Evolutionary conservation across 2,113 vertebrate species (phyloP), one percentile per base, ranked within the genome.

Genomic region (Bujurquina vittata): DNA sequence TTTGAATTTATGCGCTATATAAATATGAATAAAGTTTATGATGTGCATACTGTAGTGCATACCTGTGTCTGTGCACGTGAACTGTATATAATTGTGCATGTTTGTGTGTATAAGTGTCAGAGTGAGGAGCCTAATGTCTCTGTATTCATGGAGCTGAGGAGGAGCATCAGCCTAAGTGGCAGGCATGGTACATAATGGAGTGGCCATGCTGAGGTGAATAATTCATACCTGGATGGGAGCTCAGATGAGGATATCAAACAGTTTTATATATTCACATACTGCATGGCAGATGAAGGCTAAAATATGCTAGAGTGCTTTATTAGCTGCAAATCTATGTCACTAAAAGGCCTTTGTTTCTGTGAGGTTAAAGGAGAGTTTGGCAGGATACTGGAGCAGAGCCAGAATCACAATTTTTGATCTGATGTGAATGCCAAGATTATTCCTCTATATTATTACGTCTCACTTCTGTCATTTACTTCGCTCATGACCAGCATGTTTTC

Each of bases 181-280:
- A 87, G 88, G 60, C 56, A 67, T 86, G 79, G 87, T 81, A 85
- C 91, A 94, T 94, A 93, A 94, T 94, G 89, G 94, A 94, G 88
- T 62, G 91, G 90, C 91, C 89, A 81, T 88, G 93, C 92, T 90
- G 82, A 81, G 85, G 91, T 95, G 92, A 95, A 95, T 95, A 92
- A 95, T 95, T 95, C 86, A 95, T 94, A 79, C 76, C 76, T 91
- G 89, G 82, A 87, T 80, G 84, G 92, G 84, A 91, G 91, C 89
- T 84, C 22, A 77, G 93, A 90, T 77, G 91, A 92, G 92, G 87
- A 93, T 89, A 93, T 91, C 84, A 87, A 85, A 83, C 91, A 88
- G 79, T 91, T 94, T 94, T 91, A 94, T 93, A 90, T 90, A 95
- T 95, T 93, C 92, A 94, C 94, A 91, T 91, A 86, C 82, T 86